Percentiles rank a stretch among this genome's conserved stretches.
Evolutionary conservation across 2,797 vertebrate genomes (phyloP).

Genomic region (Otus scops): DNA sequence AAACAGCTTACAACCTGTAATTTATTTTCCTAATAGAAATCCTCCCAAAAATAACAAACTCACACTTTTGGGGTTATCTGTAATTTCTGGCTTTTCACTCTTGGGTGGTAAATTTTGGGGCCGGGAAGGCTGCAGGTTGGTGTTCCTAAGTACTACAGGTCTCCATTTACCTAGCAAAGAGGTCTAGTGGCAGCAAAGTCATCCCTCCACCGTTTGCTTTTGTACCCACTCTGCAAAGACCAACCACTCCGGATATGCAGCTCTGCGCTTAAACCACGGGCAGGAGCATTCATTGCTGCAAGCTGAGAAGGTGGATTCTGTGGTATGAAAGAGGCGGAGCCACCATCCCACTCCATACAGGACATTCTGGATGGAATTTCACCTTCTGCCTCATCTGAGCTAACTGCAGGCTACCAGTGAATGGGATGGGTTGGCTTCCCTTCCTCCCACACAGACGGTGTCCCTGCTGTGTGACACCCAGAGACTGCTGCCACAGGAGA

Average conservation of each 20-base stretch:
- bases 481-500: neutral
- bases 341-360: neutral
- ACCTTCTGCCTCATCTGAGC: neutral
- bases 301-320: neutral
- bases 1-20: neutral
- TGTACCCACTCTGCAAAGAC: neutral
- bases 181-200: neutral
- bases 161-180: neutral
- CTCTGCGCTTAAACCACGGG: neutral
- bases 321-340: neutral
- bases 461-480: neutral
- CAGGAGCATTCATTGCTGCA: neutral
- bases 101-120: neutral
- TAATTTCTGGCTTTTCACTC: neutral
- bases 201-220: neutral
- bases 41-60: neutral
- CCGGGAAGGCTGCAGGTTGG: neutral
- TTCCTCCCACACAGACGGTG: accelerated
- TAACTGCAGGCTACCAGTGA: neutral
- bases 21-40: neutral
- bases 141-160: neutral
- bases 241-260: accelerated
- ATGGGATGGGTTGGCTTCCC: neutral
- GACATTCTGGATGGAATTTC: constrained; percentile 1
- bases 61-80: neutral